These are phyloP conservation scores for Melanotus villosus DNA, from an alignment of 2,888 invertebrate genomes.

Conservation along the genomic window DNA sequence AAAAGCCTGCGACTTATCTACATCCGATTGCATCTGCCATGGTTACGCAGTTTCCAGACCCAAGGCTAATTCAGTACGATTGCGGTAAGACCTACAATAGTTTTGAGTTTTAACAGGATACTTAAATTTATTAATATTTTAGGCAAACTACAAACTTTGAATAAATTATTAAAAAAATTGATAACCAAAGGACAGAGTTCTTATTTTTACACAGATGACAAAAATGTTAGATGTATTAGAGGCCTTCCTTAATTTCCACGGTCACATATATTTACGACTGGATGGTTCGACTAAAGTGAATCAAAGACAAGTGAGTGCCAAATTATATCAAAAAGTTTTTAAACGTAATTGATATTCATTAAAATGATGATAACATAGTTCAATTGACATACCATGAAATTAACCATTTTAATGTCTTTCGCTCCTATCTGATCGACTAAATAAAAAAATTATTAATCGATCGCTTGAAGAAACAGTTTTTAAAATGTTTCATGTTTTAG, in stretches of 20 bases:
- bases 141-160: slow-evolving; percentile 92
- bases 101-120: too few relatives aligned
- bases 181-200: slow-evolving; percentile 88
- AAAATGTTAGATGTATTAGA: slow-evolving; percentile 98
- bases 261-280: slow-evolving; percentile 94
- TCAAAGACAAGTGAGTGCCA: slow-evolving; percentile 85
- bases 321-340: too few relatives aligned
- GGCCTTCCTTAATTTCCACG: slow-evolving; percentile 96
- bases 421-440: slow-evolving; percentile 27
- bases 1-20: slow-evolving; percentile 76
- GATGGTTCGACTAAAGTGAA: slow-evolving; percentile 98
- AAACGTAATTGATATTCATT: background rate
- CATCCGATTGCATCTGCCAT: slow-evolving; percentile 87
- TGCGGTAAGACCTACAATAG: slow-evolving; percentile 85
- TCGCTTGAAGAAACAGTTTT: background rate
- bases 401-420: slow-evolving; percentile 27
- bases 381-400: slow-evolving; percentile 36
- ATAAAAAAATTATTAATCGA: too few relatives aligned
- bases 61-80: slow-evolving; percentile 98
- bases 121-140: too few relatives aligned
- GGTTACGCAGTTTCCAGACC: slow-evolving; percentile 96
- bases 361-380: slow-evolving; percentile 36
- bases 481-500: slow-evolving; percentile 62
- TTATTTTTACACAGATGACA: slow-evolving; percentile 99
- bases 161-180: slow-evolving; percentile 84